Evolutionary conservation across 2,797 vertebrate genomes (phyloP).

Genomic region (Ceyx erithaca): DNA sequence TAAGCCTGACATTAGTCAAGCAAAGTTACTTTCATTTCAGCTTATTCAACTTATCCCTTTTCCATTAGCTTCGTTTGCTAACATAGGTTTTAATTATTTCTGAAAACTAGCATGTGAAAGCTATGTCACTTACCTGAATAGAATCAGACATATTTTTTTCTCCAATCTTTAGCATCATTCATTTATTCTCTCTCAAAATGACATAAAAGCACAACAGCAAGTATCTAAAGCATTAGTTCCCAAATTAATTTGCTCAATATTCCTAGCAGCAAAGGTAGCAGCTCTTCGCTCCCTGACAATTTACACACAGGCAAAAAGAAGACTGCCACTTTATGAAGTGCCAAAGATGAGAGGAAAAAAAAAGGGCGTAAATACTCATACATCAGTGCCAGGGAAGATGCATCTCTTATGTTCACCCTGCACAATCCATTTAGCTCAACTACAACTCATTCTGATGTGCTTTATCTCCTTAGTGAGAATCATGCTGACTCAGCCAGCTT

Average conservation of each 20-base stretch:
- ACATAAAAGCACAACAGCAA: conserved; percentile 11
- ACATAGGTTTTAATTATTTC: not conserved
- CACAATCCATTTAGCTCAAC: not conserved
- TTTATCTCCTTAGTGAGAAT: not conserved
- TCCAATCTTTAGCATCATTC: not conserved
- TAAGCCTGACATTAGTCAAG: not conserved
- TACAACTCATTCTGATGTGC: not conserved
- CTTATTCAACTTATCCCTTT: not conserved
- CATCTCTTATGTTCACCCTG: not conserved
- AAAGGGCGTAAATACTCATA: not conserved
- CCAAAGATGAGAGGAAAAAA: not conserved
- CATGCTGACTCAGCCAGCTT: not conserved
- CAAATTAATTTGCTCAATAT: conserved; percentile 1
- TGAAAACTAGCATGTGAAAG: not conserved
- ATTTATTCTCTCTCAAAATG: not conserved
- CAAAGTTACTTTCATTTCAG: conserved; percentile 12
- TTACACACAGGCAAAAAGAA: not conserved
- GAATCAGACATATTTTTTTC: conserved; percentile 1
- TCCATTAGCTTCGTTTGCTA: not conserved
- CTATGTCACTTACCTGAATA: not conserved
- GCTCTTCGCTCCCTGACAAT: not conserved
- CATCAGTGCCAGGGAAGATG: not conserved
- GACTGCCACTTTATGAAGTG: not conserved
- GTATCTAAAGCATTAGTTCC: not conserved
- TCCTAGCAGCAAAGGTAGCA: not conserved